Base-by-base conservation (phyloP, 2,888 invertebrate genomes). In the Perizoma flavofasciatum region DNA sequence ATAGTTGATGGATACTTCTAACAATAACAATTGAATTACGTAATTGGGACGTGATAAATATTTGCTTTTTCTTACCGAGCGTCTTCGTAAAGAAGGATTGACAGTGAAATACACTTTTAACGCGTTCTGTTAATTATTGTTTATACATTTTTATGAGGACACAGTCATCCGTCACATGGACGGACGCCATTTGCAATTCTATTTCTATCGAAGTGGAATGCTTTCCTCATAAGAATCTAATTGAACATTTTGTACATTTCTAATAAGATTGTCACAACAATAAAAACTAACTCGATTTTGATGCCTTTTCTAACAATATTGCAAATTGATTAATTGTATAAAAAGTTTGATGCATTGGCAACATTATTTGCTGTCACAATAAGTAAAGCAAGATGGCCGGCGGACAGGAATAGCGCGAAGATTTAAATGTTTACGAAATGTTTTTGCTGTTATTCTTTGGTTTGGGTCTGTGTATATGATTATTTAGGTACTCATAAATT, bases 121-220 rank as follows among this genome's bases (percentile, higher is more conserved):
- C 52, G 54, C 41, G 54, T 33, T 63, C 55, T 60, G 35, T 48
- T 22, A 37, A 54, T 48, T 52, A 52, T 63, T 78, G 74, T 79
- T 79, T 77, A 67, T 68, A 79, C 80, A 82, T 83, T 81, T 81
- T 82, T 80, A 79, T 78, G 71, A 35, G 35, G 57, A 49, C 56
- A 73, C 76, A 71, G 75, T 68, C 82, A 81, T 77, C 85, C 86
- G 85, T 87, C 87, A 85, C 72, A 75, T 75, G 78, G 85, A 73
- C 79, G 78, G 84, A 73, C 85, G 89, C 89, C 89, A 89, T 89
- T 88, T 86, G 86, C 87, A 86, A 84, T 43, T 55, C 32, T 33
- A 43, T 46, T 50, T 59, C 59, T 49, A 46, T 22, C 22, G 22
- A 22, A 54, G 49, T 48, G 10, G 40, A 54, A 10, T 43, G 10